These are phyloP conservation scores for Capromys pilorides DNA, from an alignment of 2,797 vertebrate genomes.

Conservation along the genomic window DNA sequence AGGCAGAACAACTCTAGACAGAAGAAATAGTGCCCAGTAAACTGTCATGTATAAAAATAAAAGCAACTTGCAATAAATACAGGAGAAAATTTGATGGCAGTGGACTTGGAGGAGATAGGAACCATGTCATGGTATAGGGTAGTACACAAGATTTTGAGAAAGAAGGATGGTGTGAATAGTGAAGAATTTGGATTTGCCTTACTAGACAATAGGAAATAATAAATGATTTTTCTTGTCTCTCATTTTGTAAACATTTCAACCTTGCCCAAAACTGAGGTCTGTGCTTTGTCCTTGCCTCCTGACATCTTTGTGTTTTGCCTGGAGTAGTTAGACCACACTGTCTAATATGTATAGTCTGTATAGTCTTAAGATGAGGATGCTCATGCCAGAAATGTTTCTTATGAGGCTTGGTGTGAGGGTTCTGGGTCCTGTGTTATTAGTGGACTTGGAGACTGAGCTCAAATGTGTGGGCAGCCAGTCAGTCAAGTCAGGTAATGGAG, in stretches of 20 bases:
- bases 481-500: background rate
- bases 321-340: background rate
- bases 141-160: background rate
- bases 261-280: background rate
- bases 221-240: background rate
- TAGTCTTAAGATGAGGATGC: background rate
- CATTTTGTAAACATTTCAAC: background rate
- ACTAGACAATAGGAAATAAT: background rate
- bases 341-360: background rate
- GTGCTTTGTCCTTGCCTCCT: background rate
- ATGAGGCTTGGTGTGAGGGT: background rate
- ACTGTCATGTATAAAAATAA: background rate
- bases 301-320: background rate
- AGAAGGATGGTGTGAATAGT: background rate
- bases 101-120: background rate
- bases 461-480: background rate
- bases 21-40: background rate
- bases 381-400: background rate
- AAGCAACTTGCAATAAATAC: background rate
- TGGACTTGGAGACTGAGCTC: background rate
- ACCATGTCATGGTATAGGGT: background rate
- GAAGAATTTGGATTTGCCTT: background rate
- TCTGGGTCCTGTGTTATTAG: background rate
- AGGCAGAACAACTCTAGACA: background rate
- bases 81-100: conserved; percentile 11